Evolutionary conservation across 2,113 vertebrate species (phyloP), one percentile per base, ranked within the genome.

Genomic region (Pionites leucogaster): DNA sequence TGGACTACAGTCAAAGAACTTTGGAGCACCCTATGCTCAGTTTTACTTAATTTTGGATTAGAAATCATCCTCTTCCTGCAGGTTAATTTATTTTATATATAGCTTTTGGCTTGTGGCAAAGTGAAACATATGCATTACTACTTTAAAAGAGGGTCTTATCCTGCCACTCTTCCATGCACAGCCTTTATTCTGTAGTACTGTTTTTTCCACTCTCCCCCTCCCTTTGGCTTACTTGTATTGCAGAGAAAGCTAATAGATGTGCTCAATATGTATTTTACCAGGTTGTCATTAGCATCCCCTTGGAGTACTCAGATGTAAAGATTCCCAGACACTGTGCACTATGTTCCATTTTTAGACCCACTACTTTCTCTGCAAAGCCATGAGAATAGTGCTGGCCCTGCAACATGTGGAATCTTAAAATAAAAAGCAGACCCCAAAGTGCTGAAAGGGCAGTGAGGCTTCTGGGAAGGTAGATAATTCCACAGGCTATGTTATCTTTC

Each of bases 291-390:
- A 87, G 62, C 39, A 37, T 86, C 86, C 83, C 68, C 91, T 35
- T 52, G 37, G 74, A 11, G 5, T 7, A 14, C 71, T 95, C 81
- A 14, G 63, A 65, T 62, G 20, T 86, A 95, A 92, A 9, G 77
- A 85, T 91, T 94, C 91, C 92, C 59, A 85, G 83, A 64, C 86
- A 57, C 22, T 24, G 29, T 39, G 63, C 35, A 63, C 24, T 11
- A 3, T 13, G 27, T 77, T 96, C 88, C 84, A 76, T 82, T 91
- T 86, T 97, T 75, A 97, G 92, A 77, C 11, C 27, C 68, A 85
- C 23, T 37, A 19, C 67, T 44, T 78, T 92, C 75, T 37, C 46
- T 47, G 23, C 25, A 86, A 82, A 86, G 68, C 77, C 77, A 31
- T 4, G 49, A 93, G 68, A 3, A 5, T 59, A 92, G 31, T 35